A percentile compares a stretch with the other conserved stretches of the same genome.
Evolutionary conservation across 1,140 invertebrate species (phyloP).

Genomic region (Sinella curviseta): DNA sequence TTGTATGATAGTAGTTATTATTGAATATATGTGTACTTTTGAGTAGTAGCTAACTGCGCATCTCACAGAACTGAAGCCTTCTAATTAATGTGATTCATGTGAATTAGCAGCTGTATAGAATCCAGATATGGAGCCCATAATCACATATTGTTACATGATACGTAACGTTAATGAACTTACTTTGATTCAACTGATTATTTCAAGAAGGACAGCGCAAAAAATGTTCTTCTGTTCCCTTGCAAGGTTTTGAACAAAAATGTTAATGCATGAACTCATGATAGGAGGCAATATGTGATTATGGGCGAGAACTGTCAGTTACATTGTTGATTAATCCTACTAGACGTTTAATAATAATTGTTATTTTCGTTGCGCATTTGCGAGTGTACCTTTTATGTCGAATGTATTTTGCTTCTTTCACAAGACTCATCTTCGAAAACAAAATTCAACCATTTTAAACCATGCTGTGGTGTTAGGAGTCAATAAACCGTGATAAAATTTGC

Average conservation of each 20-base stretch:
- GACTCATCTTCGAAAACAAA: too few species aligned
- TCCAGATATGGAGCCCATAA: too few species aligned
- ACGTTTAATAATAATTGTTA: neutral
- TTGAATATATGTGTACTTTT: neutral
- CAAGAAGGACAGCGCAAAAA: too few species aligned
- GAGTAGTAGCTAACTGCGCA: neutral
- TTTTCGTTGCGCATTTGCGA: neutral
- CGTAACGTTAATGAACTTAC: too few species aligned
- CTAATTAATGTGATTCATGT: slow-evolving; percentile 27
- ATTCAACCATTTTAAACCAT: neutral
- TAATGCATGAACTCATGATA: too few species aligned
- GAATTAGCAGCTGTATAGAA: slow-evolving; percentile 3
- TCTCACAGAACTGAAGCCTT: slow-evolving; percentile 26
- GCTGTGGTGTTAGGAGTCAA: slow-evolving; percentile 1
- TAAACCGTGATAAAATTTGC: neutral
- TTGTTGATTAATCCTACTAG: slow-evolving; percentile 7
- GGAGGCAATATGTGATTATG: neutral
- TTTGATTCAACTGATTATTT: too few species aligned
- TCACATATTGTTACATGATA: too few species aligned
- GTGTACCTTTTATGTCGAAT: neutral
- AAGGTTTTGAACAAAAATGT: too few species aligned
- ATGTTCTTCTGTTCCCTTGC: too few species aligned
- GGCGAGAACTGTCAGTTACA: neutral
- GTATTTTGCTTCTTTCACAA: neutral
- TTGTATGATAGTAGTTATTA: neutral